phyloP scores from a whole-genome alignment of 2,888 invertebrate species.

The Diachrysia chrysitis region DNA sequence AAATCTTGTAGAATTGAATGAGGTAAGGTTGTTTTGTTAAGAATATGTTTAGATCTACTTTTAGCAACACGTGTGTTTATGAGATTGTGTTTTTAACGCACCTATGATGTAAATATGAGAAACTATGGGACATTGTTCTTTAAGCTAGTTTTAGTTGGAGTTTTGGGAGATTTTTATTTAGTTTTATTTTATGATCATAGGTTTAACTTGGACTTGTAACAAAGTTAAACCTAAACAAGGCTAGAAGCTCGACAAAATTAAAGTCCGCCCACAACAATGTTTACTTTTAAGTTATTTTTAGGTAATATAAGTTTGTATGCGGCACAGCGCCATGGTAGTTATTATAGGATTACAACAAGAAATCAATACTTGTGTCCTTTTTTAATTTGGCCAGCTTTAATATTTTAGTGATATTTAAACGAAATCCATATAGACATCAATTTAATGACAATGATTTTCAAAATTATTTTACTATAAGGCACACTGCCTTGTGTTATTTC shows the following conservation, averaged over 20 bases:
- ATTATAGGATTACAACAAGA: too few relatives aligned
- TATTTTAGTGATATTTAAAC: too few relatives aligned
- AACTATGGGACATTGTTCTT: neutral
- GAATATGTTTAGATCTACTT: neutral
- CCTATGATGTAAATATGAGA: neutral
- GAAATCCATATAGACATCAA: too few relatives aligned
- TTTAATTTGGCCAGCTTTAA: too few relatives aligned
- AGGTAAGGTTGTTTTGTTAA: neutral
- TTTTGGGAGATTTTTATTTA: neutral
- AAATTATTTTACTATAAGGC: neutral
- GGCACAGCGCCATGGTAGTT: neutral
- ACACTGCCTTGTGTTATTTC: neutral
- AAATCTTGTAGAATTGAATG: neutral
- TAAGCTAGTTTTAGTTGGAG: neutral
- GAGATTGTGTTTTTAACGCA: neutral
- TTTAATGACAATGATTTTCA: too few relatives aligned
- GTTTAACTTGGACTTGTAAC: neutral
- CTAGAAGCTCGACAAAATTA: constrained; percentile 10
- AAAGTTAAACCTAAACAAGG: constrained; percentile 16
- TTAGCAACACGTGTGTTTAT: constrained; percentile 4
- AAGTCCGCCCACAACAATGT: constrained; percentile 15
- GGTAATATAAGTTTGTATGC: constrained; percentile 21
- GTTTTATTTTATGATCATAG: neutral
- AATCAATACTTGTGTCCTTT: too few relatives aligned
- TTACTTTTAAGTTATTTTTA: constrained; percentile 33